Percentiles rank a stretch among this genome's conserved stretches.
Conservation (phyloP, 2,888 invertebrate genomes). For the Euplexia lucipara region DNA sequence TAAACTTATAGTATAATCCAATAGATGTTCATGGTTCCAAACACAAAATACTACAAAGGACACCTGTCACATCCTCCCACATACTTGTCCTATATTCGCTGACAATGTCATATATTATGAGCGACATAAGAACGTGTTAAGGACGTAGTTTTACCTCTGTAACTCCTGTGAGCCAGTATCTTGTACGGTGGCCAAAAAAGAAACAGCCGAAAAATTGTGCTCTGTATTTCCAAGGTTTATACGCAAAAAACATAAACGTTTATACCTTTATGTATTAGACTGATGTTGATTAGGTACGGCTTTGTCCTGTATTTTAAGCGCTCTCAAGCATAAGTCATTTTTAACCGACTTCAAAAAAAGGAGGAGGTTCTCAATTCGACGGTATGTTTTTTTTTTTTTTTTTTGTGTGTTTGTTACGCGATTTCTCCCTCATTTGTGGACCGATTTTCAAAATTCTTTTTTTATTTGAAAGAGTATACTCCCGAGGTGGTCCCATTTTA, state of each 20-base stretch:
- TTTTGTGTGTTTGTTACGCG: too few relatives aligned
- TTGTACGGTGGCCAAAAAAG: conserved; percentile 16
- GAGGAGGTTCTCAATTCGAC: too few relatives aligned
- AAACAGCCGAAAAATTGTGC: conserved; percentile 19
- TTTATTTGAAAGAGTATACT: too few relatives aligned
- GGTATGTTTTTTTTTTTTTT: too few relatives aligned
- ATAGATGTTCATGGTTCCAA: background rate
- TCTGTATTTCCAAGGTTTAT: background rate
- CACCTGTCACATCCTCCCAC: conserved; percentile 13
- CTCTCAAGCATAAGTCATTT: too few relatives aligned
- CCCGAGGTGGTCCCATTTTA: too few relatives aligned
- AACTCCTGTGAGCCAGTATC: conserved; percentile 25
- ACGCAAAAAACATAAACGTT: background rate
- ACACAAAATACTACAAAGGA: conserved; percentile 14
- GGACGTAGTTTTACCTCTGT: conserved; percentile 24
- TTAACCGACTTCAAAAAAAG: too few relatives aligned
- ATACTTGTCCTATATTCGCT: conserved; percentile 10
- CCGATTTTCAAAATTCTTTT: too few relatives aligned
- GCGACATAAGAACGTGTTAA: conserved; percentile 35
- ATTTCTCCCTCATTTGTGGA: too few relatives aligned
- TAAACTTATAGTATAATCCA: background rate
- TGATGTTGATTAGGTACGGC: background rate
- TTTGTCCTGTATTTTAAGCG: background rate
- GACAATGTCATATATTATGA: conserved; percentile 14
- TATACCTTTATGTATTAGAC: background rate